These are phyloP conservation scores for Leucosticte australis DNA, from an alignment of 2,113 vertebrate species.

Conservation along the genomic window DNA sequence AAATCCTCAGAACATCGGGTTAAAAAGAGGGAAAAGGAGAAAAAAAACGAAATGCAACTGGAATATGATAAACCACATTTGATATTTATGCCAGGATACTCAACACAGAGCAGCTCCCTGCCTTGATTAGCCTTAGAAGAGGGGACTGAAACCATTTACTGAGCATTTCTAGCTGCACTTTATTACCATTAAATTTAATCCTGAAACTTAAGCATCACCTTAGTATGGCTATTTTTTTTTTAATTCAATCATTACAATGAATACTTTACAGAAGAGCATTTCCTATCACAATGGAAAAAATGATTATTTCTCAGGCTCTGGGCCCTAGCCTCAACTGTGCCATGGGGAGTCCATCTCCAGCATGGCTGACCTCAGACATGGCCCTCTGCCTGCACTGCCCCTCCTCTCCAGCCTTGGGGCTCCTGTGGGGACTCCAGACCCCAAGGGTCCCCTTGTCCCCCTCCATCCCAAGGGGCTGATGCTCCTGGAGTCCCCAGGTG, in stretches of 20 bases:
- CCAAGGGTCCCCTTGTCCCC: fast-evolving
- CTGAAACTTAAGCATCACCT: background rate
- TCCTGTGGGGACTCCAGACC: fast-evolving
- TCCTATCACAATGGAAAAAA: background rate
- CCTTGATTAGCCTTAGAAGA: background rate
- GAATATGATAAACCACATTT: constrained; percentile 17
- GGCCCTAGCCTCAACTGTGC: background rate
- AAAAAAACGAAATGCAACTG: background rate
- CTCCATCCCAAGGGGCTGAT: background rate
- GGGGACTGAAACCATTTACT: background rate
- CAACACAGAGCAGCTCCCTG: background rate
- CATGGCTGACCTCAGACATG: background rate
- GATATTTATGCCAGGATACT: constrained; percentile 15
- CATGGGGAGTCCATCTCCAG: background rate
- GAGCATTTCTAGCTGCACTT: constrained; percentile 16
- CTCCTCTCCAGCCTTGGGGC: background rate
- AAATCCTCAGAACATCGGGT: constrained; percentile 60
- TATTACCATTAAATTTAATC: background rate
- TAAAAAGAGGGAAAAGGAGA: background rate
- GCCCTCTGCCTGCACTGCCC: fast-evolving
- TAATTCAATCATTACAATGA: background rate
- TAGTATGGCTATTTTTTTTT: background rate
- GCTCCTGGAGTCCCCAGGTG: background rate
- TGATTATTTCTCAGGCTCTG: background rate
- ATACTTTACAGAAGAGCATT: background rate